Conservation (phyloP, 2,797 vertebrate species). For the Enteromius thamalakanensis region DNA sequence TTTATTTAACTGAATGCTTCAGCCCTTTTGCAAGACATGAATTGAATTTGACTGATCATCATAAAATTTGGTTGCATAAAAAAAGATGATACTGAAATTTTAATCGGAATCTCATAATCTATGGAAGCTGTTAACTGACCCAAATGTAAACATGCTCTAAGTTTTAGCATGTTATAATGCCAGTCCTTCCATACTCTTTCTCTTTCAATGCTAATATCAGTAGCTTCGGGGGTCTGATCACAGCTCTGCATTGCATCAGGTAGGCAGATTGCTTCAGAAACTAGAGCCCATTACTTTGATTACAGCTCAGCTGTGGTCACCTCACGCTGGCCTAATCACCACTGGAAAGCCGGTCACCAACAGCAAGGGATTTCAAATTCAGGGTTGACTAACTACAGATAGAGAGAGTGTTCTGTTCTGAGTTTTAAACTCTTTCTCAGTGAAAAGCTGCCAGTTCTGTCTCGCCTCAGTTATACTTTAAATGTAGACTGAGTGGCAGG, state of each 20-base stretch:
- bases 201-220: not conserved
- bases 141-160: not conserved
- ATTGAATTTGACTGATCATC: too few relatives aligned
- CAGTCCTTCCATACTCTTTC: not conserved
- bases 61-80: not conserved
- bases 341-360: constrained; percentile 13
- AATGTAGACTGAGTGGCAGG: constrained; percentile 20
- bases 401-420: not conserved
- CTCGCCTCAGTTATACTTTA: not conserved
- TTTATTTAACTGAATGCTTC: too few relatives aligned
- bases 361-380: constrained; percentile 19
- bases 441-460: constrained; percentile 1
- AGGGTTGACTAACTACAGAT: not conserved
- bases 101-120: not conserved
- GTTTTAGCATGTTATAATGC: not conserved
- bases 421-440: not conserved
- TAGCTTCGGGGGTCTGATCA: constrained; percentile 1
- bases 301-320: constrained; percentile 13
- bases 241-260: not conserved
- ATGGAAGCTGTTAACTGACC: not conserved
- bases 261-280: not conserved
- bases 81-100: too few relatives aligned
- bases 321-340: constrained; percentile 31
- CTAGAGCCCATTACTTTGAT: constrained; percentile 21
- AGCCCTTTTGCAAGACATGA: too few relatives aligned